Conservation (phyloP, 2,888 invertebrate genomes). For the Lapara coniferarum region DNA sequence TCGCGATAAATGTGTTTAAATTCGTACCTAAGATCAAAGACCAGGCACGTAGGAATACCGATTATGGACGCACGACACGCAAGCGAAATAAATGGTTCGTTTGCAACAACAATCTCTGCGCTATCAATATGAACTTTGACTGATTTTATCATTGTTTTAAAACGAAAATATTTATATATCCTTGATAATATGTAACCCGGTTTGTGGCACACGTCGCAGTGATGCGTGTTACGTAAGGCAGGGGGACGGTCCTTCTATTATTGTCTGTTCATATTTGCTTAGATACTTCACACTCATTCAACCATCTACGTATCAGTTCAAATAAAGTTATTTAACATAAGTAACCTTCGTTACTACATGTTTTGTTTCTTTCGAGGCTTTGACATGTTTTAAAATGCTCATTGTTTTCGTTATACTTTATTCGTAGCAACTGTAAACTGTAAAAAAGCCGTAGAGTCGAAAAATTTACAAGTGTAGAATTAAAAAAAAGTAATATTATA, state of each 20-base stretch:
- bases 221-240: slow-evolving; percentile 20
- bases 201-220: slow-evolving; percentile 4
- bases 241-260: not conserved
- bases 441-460: no score
- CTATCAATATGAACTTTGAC: slow-evolving; percentile 71
- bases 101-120: slow-evolving; percentile 61
- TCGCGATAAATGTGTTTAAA: not conserved
- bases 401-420: no score
- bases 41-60: not conserved
- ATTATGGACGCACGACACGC: no score
- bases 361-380: not conserved
- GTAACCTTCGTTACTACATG: not conserved
- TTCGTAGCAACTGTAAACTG: no score
- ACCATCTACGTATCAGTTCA: not conserved
- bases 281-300: not conserved
- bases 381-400: not conserved
- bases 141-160: slow-evolving; percentile 54
- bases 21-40: slow-evolving; percentile 4
- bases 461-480: no score
- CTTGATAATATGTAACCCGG: slow-evolving; percentile 48
- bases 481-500: no score
- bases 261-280: not conserved
- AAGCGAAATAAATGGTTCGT: slow-evolving; percentile 34
- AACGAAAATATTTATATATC: slow-evolving; percentile 68
- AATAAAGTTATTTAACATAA: not conserved